These are phyloP conservation scores for Theodoxus fluviatilis DNA, from an alignment of 2,888 invertebrate genomes.

Conservation along the genomic window DNA sequence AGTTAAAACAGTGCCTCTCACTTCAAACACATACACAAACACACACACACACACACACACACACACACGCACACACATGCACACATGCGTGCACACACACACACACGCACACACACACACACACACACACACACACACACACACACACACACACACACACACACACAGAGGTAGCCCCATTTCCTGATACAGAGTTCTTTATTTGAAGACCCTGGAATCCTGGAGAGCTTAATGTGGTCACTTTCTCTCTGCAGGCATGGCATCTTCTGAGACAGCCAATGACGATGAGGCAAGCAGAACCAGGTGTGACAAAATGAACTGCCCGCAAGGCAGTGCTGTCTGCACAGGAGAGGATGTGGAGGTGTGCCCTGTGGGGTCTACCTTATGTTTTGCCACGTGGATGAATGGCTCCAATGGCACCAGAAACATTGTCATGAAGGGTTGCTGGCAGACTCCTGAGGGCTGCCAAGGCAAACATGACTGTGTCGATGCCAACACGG, in stretches of 20 bases:
- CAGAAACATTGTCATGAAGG: slow-evolving; percentile 71
- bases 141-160: too few species aligned
- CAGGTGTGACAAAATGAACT: slow-evolving; percentile 34
- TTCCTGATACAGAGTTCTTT: too few species aligned
- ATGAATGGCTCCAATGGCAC: slow-evolving; percentile 66
- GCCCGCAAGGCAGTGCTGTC: slow-evolving; percentile 63
- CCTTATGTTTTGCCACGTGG: slow-evolving; percentile 87
- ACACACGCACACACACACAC: too few species aligned
- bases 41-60: slow-evolving; percentile 14
- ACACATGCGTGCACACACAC: too few species aligned
- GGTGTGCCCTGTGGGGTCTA: slow-evolving; percentile 70
- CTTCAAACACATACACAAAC: not conserved
- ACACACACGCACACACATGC: not conserved
- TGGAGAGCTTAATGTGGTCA: too few species aligned
- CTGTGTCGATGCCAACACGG: slow-evolving; percentile 72
- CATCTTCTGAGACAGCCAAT: too few species aligned
- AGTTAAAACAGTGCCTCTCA: not conserved
- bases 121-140: too few species aligned
- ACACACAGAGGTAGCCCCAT: too few species aligned
- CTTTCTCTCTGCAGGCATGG: too few species aligned
- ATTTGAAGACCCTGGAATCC: too few species aligned
- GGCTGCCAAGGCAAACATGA: slow-evolving; percentile 78
- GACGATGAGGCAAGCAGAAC: not conserved
- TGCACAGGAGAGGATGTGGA: slow-evolving; percentile 73
- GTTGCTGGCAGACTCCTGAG: slow-evolving; percentile 84